Base-by-base conservation (phyloP, 2,797 vertebrate genomes). In the Adrianichthys oophorus region DNA sequence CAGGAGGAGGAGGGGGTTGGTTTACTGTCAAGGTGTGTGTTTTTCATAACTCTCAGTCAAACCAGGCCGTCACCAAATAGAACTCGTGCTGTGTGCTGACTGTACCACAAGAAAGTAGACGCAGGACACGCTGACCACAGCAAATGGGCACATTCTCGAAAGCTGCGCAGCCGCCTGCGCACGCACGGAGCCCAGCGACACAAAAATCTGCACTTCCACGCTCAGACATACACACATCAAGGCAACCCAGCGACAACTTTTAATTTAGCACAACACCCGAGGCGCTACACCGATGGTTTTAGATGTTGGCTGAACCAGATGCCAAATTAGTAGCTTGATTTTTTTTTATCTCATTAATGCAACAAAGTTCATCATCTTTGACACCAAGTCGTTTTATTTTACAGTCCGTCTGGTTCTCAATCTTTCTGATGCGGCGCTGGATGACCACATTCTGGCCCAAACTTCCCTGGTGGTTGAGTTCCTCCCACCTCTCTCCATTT, bases 151-250 rank as follows among this genome's bases (percentile, higher is more conserved):
- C 71, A 56, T 52, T 64, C 26, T 52, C 7, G 53, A 74, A 56
- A 8, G n/a, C 56, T 10, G 7, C 41, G 42, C 48, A 50, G 18
- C 52, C 45, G 16, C 48, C 57, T 15, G 14, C 50, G 56, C 69
- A 59, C 75, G 79, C 69, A 62, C 68, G 72, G 45, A 41, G 48
- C 47, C 59, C 24, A 53, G 56, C 59, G 43, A 68, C 73, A 68
- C 73, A 50, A 72, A 72, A 70, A 53, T 68, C 53, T 76, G 57
- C 80, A 44, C 52, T 21, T 65, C 64, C 62, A 41, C 19, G 55
- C 59, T 70, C 58, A 63, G 43, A 83, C 75, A 86, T 69, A 83
- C 81, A 65, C 62, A 63, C 59, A 83, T 86, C 69, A 82, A 83
- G 82, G 74, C 42, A 4, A 2, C n/a, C 7, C 41, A 24, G 41